phyloP scores from a whole-genome alignment of 1,140 invertebrate species.

The Ectropis grisescens region DNA sequence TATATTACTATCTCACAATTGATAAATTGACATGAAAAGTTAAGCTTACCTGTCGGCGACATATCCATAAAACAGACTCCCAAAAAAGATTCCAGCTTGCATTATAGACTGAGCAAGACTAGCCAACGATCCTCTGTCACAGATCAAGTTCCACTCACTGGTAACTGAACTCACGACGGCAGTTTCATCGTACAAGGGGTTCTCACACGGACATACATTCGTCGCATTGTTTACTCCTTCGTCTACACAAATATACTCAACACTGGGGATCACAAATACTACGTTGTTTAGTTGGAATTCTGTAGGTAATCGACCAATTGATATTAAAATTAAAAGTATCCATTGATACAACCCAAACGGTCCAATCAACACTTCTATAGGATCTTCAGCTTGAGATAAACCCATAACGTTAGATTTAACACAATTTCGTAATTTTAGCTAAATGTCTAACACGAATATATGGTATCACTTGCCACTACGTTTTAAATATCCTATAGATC shows the following conservation, averaged over 20 bases:
- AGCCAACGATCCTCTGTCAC: slow-evolving; percentile 52
- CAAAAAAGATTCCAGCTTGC: slow-evolving; percentile 66
- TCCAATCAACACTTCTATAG: slow-evolving; percentile 39
- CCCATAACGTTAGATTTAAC: no score
- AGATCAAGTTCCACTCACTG: slow-evolving; percentile 69
- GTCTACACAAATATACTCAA: slow-evolving; percentile 72
- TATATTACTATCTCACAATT: no score
- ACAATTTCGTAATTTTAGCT: no score
- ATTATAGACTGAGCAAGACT: slow-evolving; percentile 67
- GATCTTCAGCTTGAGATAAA: slow-evolving; percentile 16
- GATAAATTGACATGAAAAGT: no score
- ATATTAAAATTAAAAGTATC: slow-evolving; percentile 73
- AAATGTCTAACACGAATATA: no score
- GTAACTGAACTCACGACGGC: slow-evolving; percentile 61
- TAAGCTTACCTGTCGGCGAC: slow-evolving; percentile 65
- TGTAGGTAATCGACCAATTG: slow-evolving; percentile 74
- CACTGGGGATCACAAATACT: slow-evolving; percentile 75
- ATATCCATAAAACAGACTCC: slow-evolving; percentile 65
- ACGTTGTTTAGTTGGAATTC: slow-evolving; percentile 78
- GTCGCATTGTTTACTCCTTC: slow-evolving; percentile 36
- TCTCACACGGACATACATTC: slow-evolving; percentile 53
- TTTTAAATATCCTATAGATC: no score
- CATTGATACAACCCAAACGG: slow-evolving; percentile 42
- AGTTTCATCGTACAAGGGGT: slow-evolving; percentile 56
- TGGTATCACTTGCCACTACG: no score